Evolutionary conservation across 2,113 vertebrate genomes (phyloP), one percentile per base, ranked within the genome.

Genomic region (Esox niger): DNA sequence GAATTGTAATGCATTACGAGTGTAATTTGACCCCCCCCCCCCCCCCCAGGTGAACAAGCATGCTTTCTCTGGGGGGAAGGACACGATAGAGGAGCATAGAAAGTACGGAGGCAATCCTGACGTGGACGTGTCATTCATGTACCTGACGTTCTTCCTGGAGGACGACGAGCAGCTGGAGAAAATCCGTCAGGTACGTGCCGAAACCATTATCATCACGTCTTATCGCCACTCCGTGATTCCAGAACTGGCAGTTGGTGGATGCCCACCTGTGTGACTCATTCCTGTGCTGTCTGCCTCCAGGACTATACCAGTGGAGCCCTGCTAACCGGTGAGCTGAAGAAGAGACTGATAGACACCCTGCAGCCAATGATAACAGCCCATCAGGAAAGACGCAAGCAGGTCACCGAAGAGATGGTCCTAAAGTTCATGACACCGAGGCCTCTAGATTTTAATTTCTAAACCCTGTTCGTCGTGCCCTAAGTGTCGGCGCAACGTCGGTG

Each of bases 81-180:
- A 98, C 83, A 99, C 97, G 0, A 56, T 96, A 5, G 97, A 99
- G 30, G 97, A 99, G 73, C 97, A 99, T 91, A 87, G 94, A 74
- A 84, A 93, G 82, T 82, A 92, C 0, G 96, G 97, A 2, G 97
- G 97, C 20, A 96, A 97, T 82, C 91, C 96, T 30, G 95, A 98
- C 0, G 93, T 99, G 4, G 97, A 99, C 0, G 97, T 99, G 49
- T 95, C 95, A 29, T 95, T 95, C 74, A 98, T 99, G 96, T 99
- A 99, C 76, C 83, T 99, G 84, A 96, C 93, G 15, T 99, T 98
- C 91, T 99, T 99, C 90, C 89, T 99, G 1, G 97, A 99, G 56
- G 96, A 98, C 26, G 96, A 99, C 3, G 94, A 97, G 69, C 88
- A 84, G 81, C 89, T 99, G 0, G 95, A 96, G 75, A 94, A 97